Percentiles rank a stretch among this genome's conserved stretches.
These are phyloP conservation scores for Strigamia maritima DNA, from an alignment of 2,888 invertebrate genomes.

Conservation along the genomic window DNA sequence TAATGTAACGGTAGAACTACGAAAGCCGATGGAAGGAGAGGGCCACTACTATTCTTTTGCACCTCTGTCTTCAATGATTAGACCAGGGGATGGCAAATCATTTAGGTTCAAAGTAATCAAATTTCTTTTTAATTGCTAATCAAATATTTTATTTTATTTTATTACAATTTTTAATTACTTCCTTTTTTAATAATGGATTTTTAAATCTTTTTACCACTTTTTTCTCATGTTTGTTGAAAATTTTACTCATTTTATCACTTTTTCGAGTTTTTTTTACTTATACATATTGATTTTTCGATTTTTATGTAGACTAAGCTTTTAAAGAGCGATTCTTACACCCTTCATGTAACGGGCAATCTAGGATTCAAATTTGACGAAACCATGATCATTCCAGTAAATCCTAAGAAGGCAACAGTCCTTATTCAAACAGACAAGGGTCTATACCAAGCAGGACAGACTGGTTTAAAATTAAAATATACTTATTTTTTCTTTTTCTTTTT, in stretches of 20 bases:
- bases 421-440: background rate
- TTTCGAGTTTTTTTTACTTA: too few relatives aligned
- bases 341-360: background rate
- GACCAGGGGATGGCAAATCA: background rate
- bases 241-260: too few relatives aligned
- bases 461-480: background rate
- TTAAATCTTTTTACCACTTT: too few relatives aligned
- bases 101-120: background rate
- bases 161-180: too few relatives aligned
- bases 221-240: too few relatives aligned
- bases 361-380: background rate
- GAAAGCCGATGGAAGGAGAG: background rate
- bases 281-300: background rate
- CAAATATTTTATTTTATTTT: background rate
- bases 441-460: background rate
- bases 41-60: background rate
- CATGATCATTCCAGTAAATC: background rate
- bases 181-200: too few relatives aligned
- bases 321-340: background rate
- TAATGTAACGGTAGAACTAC: background rate
- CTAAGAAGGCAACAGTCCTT: background rate
- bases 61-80: background rate
- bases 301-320: background rate
- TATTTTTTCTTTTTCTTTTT: background rate
- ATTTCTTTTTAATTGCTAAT: background rate